These are phyloP conservation scores for Lepetodrilus schrolli DNA, from an alignment of 2,888 invertebrate genomes.

Conservation along the genomic window DNA sequence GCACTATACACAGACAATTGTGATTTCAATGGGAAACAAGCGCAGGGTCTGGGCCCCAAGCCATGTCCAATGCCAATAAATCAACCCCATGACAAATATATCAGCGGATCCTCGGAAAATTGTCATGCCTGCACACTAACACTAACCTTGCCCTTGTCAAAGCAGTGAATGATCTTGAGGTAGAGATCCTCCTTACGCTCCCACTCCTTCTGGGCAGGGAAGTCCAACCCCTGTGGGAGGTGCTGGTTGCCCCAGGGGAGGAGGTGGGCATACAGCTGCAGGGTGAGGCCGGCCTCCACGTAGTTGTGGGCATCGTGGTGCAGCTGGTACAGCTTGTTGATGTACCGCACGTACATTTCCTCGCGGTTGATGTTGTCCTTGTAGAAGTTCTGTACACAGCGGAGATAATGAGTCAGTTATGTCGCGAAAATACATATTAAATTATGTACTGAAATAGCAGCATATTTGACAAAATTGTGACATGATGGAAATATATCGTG, in stretches of 20 bases:
- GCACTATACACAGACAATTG: too few species aligned
- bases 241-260: slow-evolving; percentile 82
- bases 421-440: too few species aligned
- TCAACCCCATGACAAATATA: too few species aligned
- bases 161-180: slow-evolving; percentile 91
- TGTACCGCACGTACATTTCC: slow-evolving; percentile 96
- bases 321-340: slow-evolving; percentile 93
- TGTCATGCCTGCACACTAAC: too few species aligned
- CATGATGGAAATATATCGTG: too few species aligned
- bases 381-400: slow-evolving; percentile 90
- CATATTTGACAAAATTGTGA: too few species aligned
- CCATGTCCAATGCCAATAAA: too few species aligned
- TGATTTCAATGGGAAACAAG: too few species aligned
- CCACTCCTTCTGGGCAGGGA: slow-evolving; percentile 88
- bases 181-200: slow-evolving; percentile 91
- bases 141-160: slow-evolving; percentile 91
- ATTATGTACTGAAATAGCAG: too few species aligned
- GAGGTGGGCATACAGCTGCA: slow-evolving; percentile 94
- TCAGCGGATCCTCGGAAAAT: too few species aligned
- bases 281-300: slow-evolving; percentile 94
- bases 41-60: too few species aligned
- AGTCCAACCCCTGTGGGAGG: slow-evolving; percentile 74
- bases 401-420: too few species aligned
- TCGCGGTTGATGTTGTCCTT: slow-evolving; percentile 95
- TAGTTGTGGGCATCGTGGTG: slow-evolving; percentile 93